These are phyloP conservation scores for Gisinianus flammeolus DNA, from an alignment of 2,888 invertebrate genomes.

Conservation along the genomic window DNA sequence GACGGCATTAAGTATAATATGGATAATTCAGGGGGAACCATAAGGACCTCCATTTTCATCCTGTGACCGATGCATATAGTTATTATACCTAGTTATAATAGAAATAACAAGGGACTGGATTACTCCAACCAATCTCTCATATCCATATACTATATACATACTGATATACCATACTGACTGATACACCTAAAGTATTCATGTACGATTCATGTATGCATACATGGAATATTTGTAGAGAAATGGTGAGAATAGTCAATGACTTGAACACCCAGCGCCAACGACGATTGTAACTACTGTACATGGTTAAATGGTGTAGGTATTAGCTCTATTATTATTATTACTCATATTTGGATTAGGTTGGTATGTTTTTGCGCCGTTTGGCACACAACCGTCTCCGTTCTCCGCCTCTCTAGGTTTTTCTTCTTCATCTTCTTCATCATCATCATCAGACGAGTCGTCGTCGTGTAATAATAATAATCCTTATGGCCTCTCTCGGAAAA, in stretches of 20 bases:
- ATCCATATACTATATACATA: not conserved
- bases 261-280: not conserved
- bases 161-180: not conserved
- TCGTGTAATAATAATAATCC: slow-evolving; percentile 34
- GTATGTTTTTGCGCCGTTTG: slow-evolving; percentile 19
- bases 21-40: not conserved
- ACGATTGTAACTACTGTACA: not conserved
- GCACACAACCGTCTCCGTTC: not conserved
- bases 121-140: not conserved
- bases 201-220: not conserved
- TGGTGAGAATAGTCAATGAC: not conserved
- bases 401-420: not conserved
- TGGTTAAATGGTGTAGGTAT: not conserved
- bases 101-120: not conserved
- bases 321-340: not conserved
- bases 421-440: slow-evolving; percentile 3
- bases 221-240: not conserved
- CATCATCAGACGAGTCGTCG: not conserved
- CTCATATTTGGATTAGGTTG: slow-evolving; percentile 13
- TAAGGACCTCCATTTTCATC: not conserved
- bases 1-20: slow-evolving; percentile 20
- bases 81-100: not conserved
- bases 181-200: not conserved
- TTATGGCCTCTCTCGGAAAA: slow-evolving; percentile 30
- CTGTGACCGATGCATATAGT: slow-evolving; percentile 17